Base-by-base conservation (phyloP, 1,140 invertebrate genomes). In the Drosophila asahinai region DNA sequence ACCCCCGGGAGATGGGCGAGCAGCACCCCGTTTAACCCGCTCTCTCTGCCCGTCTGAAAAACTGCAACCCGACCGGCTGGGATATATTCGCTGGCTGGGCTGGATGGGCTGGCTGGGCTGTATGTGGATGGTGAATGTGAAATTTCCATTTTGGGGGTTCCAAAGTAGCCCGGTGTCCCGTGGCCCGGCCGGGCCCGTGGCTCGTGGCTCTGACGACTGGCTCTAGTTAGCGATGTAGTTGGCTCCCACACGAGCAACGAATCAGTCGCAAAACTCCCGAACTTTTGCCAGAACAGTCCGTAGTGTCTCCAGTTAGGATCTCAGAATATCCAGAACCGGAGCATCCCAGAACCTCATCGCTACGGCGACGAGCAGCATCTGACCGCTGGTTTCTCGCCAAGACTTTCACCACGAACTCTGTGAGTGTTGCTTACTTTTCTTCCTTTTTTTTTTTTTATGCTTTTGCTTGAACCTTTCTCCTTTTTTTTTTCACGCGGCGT, bases 161-260 rank as follows among this genome's bases (percentile, higher is more conserved):
- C 38, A 40, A 42, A 59, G 30, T 42, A 22, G 27, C 33, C 33
- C 33, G 33, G 33, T n/a, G 49, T 14, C 25, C 25, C 47, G n/a
- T 74, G 25, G 45, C 36, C 47, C 15, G 70, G 27, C 38, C 15
- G 14, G 12, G 12, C 40, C 2, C 15, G 70, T 45, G 68, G 45
- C 47, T 22, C 57, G 38, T 74, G 70, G 45, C 40, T 52, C 22
- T 30, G 48, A 15, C 57, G 59, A 19, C 51, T 43, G 48, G n/a
- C 61, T 73, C 77, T 54, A 63, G 70, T 49, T 47, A 52, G 51
- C 62, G 55, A 54, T 49, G 68, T 87, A 87, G 83, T 87, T 87
- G 81, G 38, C 72, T 89, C 64, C 77, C 86, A 83, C 52, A 89
- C 83, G 83, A 80, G 83, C 71, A 60, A 42, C 71, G 58, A 83